Percentiles rank a stretch among this genome's conserved stretches.
These are phyloP conservation scores for Molossus alvarezi DNA, from an alignment of 2,797 vertebrate genomes.

Conservation along the genomic window DNA sequence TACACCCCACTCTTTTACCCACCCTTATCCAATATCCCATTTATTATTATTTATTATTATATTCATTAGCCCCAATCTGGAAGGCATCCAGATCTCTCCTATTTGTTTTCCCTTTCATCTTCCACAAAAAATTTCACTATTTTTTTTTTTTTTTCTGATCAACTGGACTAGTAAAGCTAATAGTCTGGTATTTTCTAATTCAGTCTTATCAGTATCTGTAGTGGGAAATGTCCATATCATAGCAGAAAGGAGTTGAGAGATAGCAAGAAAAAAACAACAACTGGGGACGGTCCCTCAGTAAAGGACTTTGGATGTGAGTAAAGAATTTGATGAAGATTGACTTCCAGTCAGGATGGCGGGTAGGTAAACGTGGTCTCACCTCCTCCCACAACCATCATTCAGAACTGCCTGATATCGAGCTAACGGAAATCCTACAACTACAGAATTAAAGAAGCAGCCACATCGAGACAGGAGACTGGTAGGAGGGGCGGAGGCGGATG, in stretches of 20 bases:
- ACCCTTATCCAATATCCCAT: background rate
- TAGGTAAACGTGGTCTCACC: no score
- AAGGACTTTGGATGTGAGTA: background rate
- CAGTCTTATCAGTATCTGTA: background rate
- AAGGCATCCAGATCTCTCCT: background rate
- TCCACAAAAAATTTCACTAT: background rate
- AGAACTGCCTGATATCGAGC: no score
- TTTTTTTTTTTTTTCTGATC: background rate
- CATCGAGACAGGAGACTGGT: no score
- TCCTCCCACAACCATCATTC: no score
- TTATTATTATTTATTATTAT: background rate
- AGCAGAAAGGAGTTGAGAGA: background rate
- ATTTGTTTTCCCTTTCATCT: background rate
- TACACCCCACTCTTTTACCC: no score
- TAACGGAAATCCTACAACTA: no score
- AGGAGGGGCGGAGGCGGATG: no score
- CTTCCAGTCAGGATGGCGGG: no score
- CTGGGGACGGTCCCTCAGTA: background rate
- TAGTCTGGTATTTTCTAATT: background rate
- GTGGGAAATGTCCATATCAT: background rate
- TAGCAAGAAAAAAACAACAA: background rate
- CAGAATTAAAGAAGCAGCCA: no score
- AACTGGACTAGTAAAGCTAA: background rate
- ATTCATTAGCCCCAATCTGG: background rate
- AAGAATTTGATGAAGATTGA: background rate